Evolutionary conservation across 2,888 invertebrate species (phyloP), one percentile per base, ranked within the genome.

Genomic region (Cephus rjabovi): DNA sequence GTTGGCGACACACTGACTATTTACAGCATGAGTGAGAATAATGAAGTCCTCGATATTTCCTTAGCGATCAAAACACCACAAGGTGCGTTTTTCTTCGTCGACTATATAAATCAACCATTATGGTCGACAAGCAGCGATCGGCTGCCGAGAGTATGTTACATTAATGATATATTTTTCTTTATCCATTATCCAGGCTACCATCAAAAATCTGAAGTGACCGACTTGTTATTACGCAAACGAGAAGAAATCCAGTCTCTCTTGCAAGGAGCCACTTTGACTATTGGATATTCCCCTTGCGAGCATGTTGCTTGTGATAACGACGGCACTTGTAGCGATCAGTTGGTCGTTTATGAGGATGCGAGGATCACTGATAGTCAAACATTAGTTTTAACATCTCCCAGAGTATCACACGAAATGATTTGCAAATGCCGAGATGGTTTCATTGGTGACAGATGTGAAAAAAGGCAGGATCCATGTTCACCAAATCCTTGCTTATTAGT

Each of bases 381-480:
- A 33, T 92, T 98, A 30, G 95, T 98, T 56, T 94, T 98, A 74
- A 97, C 98, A 33, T 96, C 97, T 0, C 97, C 98, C 0, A 92
- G 95, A 71, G 94, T 98, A 0, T 93, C 94, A 12, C 96, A 97
- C 88, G 96, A 96, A 83, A 96, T 95, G 89, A 93, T 92, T 4
- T 98, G 98, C 89, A 95, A 95, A 82, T 98, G 98, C 88, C 94
- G 95, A 0, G 96, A 96, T 81, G 97, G 97, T 73, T 98, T 96
- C 89, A 96, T 95, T 23, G 98, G 98, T 0, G 93, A 93, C 1
- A 94, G 95, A 80, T 98, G 98, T 91, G 96, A 97, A 87, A 95
- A 95, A 87, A 94, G 97, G 11, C 97, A 97, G 92, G 97, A 98
- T 92, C 98, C 98, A 0, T 98, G 98, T 88, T 94, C 95, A 34